Base-by-base conservation (phyloP, 2,113 vertebrate genomes). In the Haplochromis burtoni region DNA sequence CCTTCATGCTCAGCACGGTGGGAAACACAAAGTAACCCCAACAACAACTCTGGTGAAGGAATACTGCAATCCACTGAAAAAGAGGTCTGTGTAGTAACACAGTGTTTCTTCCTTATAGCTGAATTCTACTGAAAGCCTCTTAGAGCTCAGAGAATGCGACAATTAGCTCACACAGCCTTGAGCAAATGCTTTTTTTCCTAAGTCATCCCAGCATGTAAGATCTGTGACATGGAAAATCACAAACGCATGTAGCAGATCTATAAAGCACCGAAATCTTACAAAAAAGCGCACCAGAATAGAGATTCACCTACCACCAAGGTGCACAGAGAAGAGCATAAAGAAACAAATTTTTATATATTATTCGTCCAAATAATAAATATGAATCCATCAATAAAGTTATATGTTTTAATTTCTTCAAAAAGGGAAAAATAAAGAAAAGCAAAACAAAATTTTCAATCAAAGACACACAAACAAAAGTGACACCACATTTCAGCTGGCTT, bases 51-150 rank as follows among this genome's bases (percentile, higher is more conserved):
- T 21, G 42, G 73, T 87, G 42, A 84, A 90, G 76, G 63, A 89
- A 86, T 73, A 87, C n/a, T 26, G 16, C 86, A 91, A 94, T 89
- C 87, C 84, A 87, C 24, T 79, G 57, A 76, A 88, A 76, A 88
- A 82, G 81, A 47, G 6, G 80, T 87, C 85, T n/a, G 40, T 57
- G 33, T 88, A 90, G 73, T 61, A 84, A 85, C 61, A 57, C 82
- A 82, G 84, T 31, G 79, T 90, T 91, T 91, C 95, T 95, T 88
- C 91, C 92, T 87, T 3, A 13, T 45, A 54, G 83, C 66, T 83
- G 38, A 91, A 93, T 88, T 87, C 68, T 91, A 90, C 49, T 19
- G 21, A 93, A 96, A 96, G 94, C 94, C 90, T 95, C 92, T 95
- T 95, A 93, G 51, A 53, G 31, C 55, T 1, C 54, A 81, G 59